phyloP scores from a whole-genome alignment of 1,140 invertebrate species.

The Chelonus insularis region DNA sequence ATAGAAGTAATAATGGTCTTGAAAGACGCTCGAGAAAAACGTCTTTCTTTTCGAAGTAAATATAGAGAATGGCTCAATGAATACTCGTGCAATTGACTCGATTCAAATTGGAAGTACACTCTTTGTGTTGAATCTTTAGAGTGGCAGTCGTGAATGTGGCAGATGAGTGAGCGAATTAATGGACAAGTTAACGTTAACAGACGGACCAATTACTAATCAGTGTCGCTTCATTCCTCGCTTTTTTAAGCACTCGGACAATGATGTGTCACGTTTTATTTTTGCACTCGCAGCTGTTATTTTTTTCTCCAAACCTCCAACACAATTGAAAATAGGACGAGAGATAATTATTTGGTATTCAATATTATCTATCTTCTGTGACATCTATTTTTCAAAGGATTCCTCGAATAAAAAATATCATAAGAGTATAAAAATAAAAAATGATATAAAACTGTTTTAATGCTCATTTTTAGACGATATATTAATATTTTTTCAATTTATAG shows the following conservation, averaged over 20 bases:
- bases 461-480: constrained; percentile 6
- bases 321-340: too few relatives aligned
- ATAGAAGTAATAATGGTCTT: constrained; percentile 4
- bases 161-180: constrained; percentile 31
- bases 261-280: background rate
- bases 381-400: too few relatives aligned
- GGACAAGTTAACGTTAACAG: constrained; percentile 33
- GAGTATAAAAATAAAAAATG: background rate
- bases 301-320: too few relatives aligned
- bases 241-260: background rate
- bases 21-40: constrained; percentile 16
- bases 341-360: too few relatives aligned
- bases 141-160: constrained; percentile 23
- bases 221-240: constrained; percentile 25
- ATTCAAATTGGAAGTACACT: constrained; percentile 22
- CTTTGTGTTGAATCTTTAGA: constrained; percentile 20
- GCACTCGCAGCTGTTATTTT: background rate
- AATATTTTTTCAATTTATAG: constrained; percentile 12
- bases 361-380: too few relatives aligned
- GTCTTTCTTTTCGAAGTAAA: background rate
- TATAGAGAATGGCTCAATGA: constrained; percentile 17
- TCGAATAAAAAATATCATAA: background rate
- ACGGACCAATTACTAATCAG: constrained; percentile 36
- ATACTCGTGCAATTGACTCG: constrained; percentile 25
- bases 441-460: background rate